Conservation (phyloP, 2,113 vertebrate species). For the Suricata suricatta region DNA sequence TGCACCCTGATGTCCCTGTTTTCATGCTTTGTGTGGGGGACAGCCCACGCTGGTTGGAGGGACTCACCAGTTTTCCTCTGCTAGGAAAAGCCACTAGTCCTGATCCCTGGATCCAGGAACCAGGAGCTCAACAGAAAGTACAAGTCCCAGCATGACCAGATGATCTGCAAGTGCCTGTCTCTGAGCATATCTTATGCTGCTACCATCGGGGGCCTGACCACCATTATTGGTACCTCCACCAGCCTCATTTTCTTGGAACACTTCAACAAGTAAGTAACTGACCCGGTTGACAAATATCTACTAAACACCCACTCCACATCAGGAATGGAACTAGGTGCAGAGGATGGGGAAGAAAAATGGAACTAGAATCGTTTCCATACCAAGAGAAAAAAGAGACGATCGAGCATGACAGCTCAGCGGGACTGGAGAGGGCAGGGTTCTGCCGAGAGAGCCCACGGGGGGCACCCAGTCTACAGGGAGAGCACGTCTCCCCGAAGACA, state of each 20-base stretch:
- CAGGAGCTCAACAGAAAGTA: conserved; percentile 89
- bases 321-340: background rate
- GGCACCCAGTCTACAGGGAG: background rate
- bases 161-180: conserved; percentile 98
- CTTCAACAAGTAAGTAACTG: conserved; percentile 93
- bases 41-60: background rate
- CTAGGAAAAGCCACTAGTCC: conserved; percentile 85
- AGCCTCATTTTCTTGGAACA: conserved; percentile 99
- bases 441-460: background rate
- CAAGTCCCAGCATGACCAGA: conserved; percentile 93
- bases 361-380: background rate
- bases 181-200: conserved; percentile 97
- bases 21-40: background rate
- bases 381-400: background rate
- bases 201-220: conserved; percentile 97
- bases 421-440: background rate
- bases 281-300: rapidly evolving
- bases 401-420: background rate
- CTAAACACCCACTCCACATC: background rate
- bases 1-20: background rate
- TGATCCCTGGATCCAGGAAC: conserved; percentile 81
- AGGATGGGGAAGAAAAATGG: background rate
- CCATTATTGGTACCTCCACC: conserved; percentile 98
- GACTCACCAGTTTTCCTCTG: conserved; percentile 9
- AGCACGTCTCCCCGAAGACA: background rate